Conservation (phyloP, 2,113 vertebrate species). For the Pholis gunnellus region DNA sequence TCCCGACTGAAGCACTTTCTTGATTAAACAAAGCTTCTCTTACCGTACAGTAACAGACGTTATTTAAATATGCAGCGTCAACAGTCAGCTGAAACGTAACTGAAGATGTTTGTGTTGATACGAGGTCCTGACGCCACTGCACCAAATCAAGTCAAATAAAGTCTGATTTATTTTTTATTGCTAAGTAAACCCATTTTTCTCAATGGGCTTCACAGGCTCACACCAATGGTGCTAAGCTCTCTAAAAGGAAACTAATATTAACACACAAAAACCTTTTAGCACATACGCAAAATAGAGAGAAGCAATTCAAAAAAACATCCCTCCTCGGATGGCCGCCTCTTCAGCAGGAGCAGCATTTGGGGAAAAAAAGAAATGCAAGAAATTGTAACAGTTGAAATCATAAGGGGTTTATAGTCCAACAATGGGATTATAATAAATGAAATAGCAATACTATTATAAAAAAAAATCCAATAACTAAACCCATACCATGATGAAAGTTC, state of each 20-base stretch:
- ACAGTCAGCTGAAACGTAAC: background rate
- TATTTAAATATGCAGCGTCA: constrained; percentile 10
- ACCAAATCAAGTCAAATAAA: background rate
- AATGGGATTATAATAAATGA: constrained; percentile 9
- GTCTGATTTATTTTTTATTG: constrained; percentile 5
- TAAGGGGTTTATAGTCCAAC: constrained; percentile 13
- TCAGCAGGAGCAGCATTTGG: constrained; percentile 22
- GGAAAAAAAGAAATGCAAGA: constrained; percentile 26
- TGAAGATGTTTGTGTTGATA: background rate
- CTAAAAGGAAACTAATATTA: constrained; percentile 36
- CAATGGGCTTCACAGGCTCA: constrained; percentile 24
- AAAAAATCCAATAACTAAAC: constrained; percentile 32
- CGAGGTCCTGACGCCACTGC: background rate
- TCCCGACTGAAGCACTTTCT: constrained; percentile 28
- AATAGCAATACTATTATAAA: constrained; percentile 1
- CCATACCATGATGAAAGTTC: constrained; percentile 18
- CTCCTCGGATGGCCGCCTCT: constrained; percentile 35
- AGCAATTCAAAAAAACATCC: constrained; percentile 51
- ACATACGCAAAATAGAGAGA: constrained; percentile 48
- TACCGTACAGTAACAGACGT: background rate
- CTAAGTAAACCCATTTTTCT: background rate
- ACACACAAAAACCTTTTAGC: constrained; percentile 26
- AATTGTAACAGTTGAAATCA: constrained; percentile 28
- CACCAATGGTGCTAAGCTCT: constrained; percentile 9
- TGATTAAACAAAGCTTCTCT: constrained; percentile 7